These are phyloP conservation scores for Callaeas wilsoni DNA, from an alignment of 2,113 vertebrate genomes.

Conservation along the genomic window DNA sequence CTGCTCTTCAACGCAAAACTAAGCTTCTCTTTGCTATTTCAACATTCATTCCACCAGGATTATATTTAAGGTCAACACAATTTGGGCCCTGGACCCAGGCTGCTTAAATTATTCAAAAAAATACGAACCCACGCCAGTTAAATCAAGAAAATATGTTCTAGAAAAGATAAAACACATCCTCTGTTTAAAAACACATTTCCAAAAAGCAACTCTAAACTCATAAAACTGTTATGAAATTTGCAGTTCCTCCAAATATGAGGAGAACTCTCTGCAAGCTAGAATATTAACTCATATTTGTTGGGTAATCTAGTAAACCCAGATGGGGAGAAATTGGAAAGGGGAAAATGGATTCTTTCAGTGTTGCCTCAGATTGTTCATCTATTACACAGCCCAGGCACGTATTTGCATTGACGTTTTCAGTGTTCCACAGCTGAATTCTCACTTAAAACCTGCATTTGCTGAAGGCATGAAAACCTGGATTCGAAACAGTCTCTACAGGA, in stretches of 20 bases:
- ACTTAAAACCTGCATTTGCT: not conserved
- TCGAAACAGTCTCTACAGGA: not conserved
- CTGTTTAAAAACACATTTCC: slow-evolving; percentile 43
- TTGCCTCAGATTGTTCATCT: not conserved
- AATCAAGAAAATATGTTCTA: slow-evolving; percentile 28
- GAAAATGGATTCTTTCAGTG: not conserved
- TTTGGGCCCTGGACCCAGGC: not conserved
- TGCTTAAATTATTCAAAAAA: not conserved
- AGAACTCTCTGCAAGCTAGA: not conserved
- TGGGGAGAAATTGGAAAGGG: not conserved
- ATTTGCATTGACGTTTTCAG: not conserved
- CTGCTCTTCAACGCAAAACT: not conserved
- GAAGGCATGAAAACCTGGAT: not conserved
- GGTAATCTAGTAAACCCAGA: slow-evolving; percentile 40
- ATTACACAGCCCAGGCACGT: not conserved
- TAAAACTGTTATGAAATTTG: slow-evolving; percentile 35
- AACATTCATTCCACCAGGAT: not conserved
- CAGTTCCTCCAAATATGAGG: not conserved
- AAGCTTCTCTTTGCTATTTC: not conserved
- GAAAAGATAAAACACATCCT: slow-evolving; percentile 42
- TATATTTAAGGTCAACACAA: slow-evolving; percentile 11
- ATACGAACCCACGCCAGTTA: not conserved
- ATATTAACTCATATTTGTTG: not conserved
- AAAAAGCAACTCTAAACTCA: slow-evolving; percentile 5
- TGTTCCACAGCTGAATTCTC: not conserved